Conservation (phyloP, 1,140 invertebrate species). For the Drosophila virilis region DNA sequence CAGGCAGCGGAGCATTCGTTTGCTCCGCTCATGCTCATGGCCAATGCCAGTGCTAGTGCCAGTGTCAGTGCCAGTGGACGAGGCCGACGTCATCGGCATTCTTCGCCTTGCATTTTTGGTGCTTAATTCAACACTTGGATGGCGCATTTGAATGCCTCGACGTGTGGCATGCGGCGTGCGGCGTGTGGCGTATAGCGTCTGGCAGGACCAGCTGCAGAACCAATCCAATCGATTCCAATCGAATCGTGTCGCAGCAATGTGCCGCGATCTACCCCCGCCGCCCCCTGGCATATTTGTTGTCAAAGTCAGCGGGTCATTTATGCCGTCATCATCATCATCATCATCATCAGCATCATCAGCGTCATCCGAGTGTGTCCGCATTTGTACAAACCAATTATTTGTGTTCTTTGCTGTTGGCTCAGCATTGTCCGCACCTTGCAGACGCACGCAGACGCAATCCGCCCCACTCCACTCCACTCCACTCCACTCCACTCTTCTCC, state of each 20-base stretch:
- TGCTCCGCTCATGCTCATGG: conserved; percentile 10
- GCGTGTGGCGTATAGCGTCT: neutral
- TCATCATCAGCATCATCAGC: neutral
- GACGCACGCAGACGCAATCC: neutral
- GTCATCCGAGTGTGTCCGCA: conserved; percentile 8
- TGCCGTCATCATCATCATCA: conserved; percentile 36
- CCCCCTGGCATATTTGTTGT: conserved; percentile 39
- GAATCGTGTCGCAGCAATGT: conserved; percentile 24
- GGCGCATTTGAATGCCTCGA: conserved; percentile 55
- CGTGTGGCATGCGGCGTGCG: neutral
- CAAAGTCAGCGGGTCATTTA: conserved; percentile 57
- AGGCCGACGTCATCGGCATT: conserved; percentile 50
- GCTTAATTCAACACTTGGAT: conserved; percentile 68
- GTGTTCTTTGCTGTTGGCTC: conserved; percentile 30
- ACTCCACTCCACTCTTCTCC: neutral
- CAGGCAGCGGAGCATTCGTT: conserved; percentile 6
- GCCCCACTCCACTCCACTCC: neutral
- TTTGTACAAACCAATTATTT: conserved; percentile 47
- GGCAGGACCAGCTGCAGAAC: neutral
- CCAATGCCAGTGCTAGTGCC: conserved; percentile 37
- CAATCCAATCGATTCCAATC: conserved; percentile 39
- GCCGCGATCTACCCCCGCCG: conserved; percentile 16
- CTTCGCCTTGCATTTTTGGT: conserved; percentile 61
- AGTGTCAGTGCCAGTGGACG: conserved; percentile 42
- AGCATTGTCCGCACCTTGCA: conserved; percentile 46